Percentiles rank a stretch among this genome's conserved stretches.
phyloP scores from a whole-genome alignment of 2,113 vertebrate species.

The Alethe diademata region DNA sequence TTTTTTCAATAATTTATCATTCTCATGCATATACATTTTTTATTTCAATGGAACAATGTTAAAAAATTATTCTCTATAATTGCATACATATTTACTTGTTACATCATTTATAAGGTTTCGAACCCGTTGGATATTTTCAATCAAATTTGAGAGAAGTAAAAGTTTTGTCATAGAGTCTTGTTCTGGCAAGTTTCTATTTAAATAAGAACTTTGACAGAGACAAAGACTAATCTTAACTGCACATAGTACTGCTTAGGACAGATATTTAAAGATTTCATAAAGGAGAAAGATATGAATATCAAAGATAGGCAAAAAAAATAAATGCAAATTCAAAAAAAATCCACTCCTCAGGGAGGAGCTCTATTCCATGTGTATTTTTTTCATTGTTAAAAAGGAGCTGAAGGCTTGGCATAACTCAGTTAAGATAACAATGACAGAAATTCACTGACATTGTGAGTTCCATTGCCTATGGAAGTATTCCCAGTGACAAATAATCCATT shows the following conservation, averaged over 20 bases:
- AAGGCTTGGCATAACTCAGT: not conserved
- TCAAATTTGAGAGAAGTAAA: not conserved
- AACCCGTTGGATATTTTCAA: not conserved
- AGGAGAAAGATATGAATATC: not conserved
- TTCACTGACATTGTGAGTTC: not conserved
- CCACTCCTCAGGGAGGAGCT: not conserved
- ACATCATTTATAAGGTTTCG: not conserved
- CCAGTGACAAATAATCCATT: not conserved
- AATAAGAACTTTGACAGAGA: not conserved
- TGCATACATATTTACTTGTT: not conserved
- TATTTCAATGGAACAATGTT: not conserved
- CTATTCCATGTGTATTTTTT: not conserved
- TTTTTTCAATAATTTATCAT: not conserved
- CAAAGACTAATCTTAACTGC: not conserved
- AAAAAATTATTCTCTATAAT: not conserved
- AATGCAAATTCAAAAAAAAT: not conserved
- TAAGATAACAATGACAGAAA: not conserved
- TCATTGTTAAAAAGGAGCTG: not conserved
- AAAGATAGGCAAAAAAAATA: not conserved
- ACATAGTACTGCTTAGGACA: not conserved
- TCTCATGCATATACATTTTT: not conserved
- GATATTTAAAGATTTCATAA: not conserved
- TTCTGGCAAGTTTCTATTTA: not conserved
- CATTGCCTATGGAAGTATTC: not conserved
- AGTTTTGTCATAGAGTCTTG: not conserved